phyloP scores from a whole-genome alignment of 1,140 invertebrate species.

The Steinernema feltiae region DNA sequence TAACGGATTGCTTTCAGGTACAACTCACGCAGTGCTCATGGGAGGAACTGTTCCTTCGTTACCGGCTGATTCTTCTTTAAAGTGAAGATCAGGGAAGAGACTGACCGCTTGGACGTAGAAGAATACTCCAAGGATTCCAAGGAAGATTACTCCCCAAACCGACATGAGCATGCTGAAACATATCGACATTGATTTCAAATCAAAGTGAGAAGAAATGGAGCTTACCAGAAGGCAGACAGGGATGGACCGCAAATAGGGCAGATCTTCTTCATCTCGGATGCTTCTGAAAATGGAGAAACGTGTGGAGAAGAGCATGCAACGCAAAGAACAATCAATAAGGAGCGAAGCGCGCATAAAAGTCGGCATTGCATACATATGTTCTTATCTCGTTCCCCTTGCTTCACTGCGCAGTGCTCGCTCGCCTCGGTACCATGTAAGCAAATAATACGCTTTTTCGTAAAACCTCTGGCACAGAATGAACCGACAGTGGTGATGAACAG shows the following conservation, averaged over 20 bases:
- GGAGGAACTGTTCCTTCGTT: slow-evolving; percentile 13
- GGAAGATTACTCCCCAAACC: slow-evolving; percentile 56
- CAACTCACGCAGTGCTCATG: neutral
- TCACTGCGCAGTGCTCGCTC: no score
- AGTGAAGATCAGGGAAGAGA: slow-evolving; percentile 53
- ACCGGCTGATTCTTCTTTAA: slow-evolving; percentile 35
- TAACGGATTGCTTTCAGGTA: neutral
- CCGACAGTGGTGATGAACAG: no score
- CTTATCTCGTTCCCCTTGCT: no score
- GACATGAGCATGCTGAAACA: slow-evolving; percentile 57
- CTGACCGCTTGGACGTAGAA: slow-evolving; percentile 54
- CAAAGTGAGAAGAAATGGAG: slow-evolving; percentile 17
- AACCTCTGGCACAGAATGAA: neutral
- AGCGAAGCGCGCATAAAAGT: neutral
- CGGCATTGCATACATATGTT: neutral
- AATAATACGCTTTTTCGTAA: neutral
- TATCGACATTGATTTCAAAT: neutral
- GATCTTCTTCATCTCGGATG: slow-evolving; percentile 46
- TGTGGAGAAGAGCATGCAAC: slow-evolving; percentile 21
- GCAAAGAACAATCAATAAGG: neutral
- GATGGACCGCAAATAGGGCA: slow-evolving; percentile 56
- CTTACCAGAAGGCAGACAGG: slow-evolving; percentile 56
- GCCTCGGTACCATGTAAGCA: neutral
- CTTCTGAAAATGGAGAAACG: slow-evolving; percentile 16
- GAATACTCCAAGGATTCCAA: slow-evolving; percentile 55